Base-by-base conservation (phyloP, 2,888 invertebrate species). In the Agonopterix heracliana region DNA sequence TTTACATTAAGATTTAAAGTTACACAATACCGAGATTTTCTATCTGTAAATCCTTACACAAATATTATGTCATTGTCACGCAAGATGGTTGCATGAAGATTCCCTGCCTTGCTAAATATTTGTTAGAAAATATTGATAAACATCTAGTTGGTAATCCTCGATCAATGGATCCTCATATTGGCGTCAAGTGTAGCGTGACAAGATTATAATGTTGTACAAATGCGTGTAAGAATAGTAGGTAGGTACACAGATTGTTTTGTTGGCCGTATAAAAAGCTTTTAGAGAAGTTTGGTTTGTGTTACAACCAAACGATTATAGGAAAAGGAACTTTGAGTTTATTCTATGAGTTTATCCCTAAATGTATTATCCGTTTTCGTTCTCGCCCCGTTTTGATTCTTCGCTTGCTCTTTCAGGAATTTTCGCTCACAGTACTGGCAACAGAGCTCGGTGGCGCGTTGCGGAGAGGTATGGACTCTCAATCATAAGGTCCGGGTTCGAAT, bases 111-210 rank as follows among this genome's bases (percentile, higher is more conserved):
- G 58, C 65, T 81, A 26, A 26, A 26, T 26, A 75, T 83, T 81
- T 80, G 78, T 75, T 60, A 64, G 63, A 65, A 71, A 74, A 80
- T 80, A 78, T 79, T 78, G 84, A 85, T 85, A 83, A 81, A 74
- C 74, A 85, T 85, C 78, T 44, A 34, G 69, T 66, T 60, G 60
- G 70, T 85, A 85, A 86, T 86, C 84, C 82, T 56, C 49, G 64
- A 61, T 78, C 71, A 81, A 82, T 74, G 68, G 61, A 48, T 48
- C 51, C 50, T 7, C 36, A 26, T 74, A 82, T 85, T 85, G 79
- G 78, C 74, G 81, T 85, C 85, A 88, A 88, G 88, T 87, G 87
- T 83, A 81, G 59, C 88, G 83, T 87, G 83, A 78, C 71, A 53
- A 73, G 86, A 83, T 87, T 85, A 87, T 61, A 60, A 73, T 64